Evolutionary conservation across 2,113 vertebrate genomes (phyloP).

Genomic region (Protobothrops flavoviridis): DNA sequence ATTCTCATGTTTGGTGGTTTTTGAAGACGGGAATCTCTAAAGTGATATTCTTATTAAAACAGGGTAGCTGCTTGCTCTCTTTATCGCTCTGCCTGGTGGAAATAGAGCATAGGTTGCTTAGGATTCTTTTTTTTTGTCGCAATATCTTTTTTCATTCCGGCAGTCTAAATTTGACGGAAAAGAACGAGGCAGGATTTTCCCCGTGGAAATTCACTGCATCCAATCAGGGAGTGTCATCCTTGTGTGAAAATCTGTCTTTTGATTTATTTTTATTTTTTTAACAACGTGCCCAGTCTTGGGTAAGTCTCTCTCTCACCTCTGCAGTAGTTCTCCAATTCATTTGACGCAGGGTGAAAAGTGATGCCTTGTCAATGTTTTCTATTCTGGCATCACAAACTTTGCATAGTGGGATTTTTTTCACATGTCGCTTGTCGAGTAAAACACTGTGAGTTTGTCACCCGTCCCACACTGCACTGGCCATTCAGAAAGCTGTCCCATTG

Average conservation of each 20-base stretch:
- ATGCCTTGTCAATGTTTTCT: background rate
- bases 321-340: background rate
- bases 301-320: background rate
- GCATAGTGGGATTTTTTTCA: background rate
- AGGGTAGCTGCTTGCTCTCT: background rate
- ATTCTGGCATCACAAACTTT: background rate
- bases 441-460: background rate
- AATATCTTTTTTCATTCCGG: slow-evolving; percentile 18
- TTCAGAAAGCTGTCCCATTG: slow-evolving; percentile 24
- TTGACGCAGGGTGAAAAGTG: background rate
- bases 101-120: slow-evolving; percentile 45
- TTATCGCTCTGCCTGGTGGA: background rate
- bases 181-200: no score
- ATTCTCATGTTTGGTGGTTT: background rate
- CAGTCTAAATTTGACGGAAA: background rate
- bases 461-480: background rate
- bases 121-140: slow-evolving; percentile 45
- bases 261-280: background rate
- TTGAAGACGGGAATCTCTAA: background rate
- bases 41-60: background rate
- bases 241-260: slow-evolving; percentile 11
- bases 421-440: background rate
- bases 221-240: background rate
- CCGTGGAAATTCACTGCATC: background rate
- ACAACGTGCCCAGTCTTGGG: background rate